Base-by-base conservation (phyloP, 2,888 invertebrate species). In the Drosophila paucipuncta region DNA sequence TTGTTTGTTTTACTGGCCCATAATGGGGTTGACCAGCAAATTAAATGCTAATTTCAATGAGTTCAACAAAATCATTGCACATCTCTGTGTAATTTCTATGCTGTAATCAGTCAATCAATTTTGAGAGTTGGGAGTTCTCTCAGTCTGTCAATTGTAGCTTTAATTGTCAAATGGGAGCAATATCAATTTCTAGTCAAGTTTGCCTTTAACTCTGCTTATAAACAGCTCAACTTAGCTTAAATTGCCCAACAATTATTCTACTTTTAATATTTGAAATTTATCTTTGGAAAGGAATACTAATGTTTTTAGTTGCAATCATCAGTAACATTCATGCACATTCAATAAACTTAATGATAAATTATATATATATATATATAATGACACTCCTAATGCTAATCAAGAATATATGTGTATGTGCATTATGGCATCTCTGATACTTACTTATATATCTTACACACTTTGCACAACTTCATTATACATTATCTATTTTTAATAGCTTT, bases 1-100 rank as follows among this genome's bases (percentile, higher is more conserved):
- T 22, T 13, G 47, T 16, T 11, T 18, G 28, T 4, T 4, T 25
- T 28, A 39, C 11, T 37, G 2, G 2, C 9, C 28, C 10, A 10
- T 10, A 39, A 33, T 41, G 37, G 10, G 18, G 2, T 16, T 13
- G 3, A n/a, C 31, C 7, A 52, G 28, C 16, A 53, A 41, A 60
- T 64, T 39, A 31, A 60, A 65, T 60, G 25, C 61, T 31, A 41
- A 58, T 58, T 43, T 43, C 16, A 22, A 22, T 31, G n/a, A 31
- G 22, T 22, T 58, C 7, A 31, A 31, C 49, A 49, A 65, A 47
- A 50, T 47, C 35, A n/a, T 16, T 37, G 53, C 30, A 52, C 16
- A 22, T 53, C 22, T 37, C n/a, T 30, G 10, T 16, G 6, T 7
- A 22, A 7, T 28, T 4, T 28, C 55, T 9, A 16, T 33, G 33